Conservation (phyloP, 37 sponge, comb jelly and placozoan species). For the Mnemiopsis leidyi region DNA sequence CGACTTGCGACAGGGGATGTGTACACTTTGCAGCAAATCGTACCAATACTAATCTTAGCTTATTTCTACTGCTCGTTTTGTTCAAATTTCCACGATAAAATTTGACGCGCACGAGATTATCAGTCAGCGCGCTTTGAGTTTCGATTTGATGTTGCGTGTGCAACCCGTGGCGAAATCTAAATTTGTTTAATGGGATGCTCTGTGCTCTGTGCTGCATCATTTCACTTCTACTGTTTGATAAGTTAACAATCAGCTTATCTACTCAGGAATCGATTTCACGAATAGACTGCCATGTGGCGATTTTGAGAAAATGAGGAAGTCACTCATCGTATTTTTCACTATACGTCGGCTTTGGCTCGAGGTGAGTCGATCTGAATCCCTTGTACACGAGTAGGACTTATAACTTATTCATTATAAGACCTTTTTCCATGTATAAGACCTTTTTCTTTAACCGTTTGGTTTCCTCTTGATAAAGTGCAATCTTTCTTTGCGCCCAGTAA, state of each 20-base stretch:
- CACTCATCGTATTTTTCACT: conserved; percentile 84
- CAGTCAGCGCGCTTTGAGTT: neutral
- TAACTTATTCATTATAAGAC: no score
- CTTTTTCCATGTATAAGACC: no score
- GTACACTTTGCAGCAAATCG: no score
- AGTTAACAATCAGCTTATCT: neutral
- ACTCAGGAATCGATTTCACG: conserved; percentile 80
- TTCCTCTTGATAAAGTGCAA: no score
- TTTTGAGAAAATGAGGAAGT: conserved; percentile 70
- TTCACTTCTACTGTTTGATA: no score
- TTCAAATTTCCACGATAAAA: neutral
- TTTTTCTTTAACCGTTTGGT: no score
- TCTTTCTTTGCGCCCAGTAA: no score
- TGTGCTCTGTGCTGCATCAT: no score
- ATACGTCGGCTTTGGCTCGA: conserved; percentile 69
- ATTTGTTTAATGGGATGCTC: no score
- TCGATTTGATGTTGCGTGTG: neutral
- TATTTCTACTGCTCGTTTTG: conserved; percentile 9
- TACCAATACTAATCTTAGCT: neutral
- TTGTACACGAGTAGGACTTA: no score
- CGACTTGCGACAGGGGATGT: no score
- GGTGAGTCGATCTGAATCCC: conserved; percentile 10
- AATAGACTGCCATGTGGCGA: conserved; percentile 88
- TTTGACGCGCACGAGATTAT: conserved; percentile 21
- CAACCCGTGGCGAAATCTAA: neutral